Evolutionary conservation across 2,888 invertebrate genomes (phyloP), one percentile per base, ranked within the genome.

Genomic region (Stenodema calcarata): DNA sequence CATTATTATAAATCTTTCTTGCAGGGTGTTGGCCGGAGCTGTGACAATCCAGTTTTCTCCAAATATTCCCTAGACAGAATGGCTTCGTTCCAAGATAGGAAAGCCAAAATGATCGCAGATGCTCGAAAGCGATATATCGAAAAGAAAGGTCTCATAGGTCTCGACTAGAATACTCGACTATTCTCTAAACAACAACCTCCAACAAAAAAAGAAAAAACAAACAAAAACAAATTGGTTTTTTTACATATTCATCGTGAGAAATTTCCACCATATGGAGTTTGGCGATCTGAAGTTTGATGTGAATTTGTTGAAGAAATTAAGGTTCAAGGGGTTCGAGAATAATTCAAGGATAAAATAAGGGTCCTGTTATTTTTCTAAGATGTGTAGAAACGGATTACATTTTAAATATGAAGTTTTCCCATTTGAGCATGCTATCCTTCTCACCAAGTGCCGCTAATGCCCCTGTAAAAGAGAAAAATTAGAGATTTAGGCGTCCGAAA

Each of bases 91-190:
- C 95, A 95, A 90, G 96, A 96, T 90, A 92, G 95, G 87, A 97
- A 97, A 91, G 93, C 94, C 80, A 93, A 94, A 90, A 94, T 97
- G 92, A 94, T 97, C 88, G 95, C 95, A 18, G 94, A 94, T 88
- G 96, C 97, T 1, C 92, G 96, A 88, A 93, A 93, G 91, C 93
- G 94, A 90, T 97, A 96, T 90, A 94, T 96, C 88, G 94, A 95
- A 91, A 96, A 96, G 91, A 95, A 96, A 90, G 94, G 94, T 54
- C 92, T 95, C 54, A 47, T 44, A 28, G 16, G 47, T 30, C 80
- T 80, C 80, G 80, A 54, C 30, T 80, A 54, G 54, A 44, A 54
- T 14, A 23, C 12, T 62, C 18, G 9, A 3, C 4, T 23, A 23
- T 62, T 62, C 62, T 2, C 23, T 12, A 18, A 62, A 62, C 23